A percentile compares a stretch with the other conserved stretches of the same genome.
Evolutionary conservation across 2,888 invertebrate species (phyloP).

Genomic region (Neoaliturus tenellus): DNA sequence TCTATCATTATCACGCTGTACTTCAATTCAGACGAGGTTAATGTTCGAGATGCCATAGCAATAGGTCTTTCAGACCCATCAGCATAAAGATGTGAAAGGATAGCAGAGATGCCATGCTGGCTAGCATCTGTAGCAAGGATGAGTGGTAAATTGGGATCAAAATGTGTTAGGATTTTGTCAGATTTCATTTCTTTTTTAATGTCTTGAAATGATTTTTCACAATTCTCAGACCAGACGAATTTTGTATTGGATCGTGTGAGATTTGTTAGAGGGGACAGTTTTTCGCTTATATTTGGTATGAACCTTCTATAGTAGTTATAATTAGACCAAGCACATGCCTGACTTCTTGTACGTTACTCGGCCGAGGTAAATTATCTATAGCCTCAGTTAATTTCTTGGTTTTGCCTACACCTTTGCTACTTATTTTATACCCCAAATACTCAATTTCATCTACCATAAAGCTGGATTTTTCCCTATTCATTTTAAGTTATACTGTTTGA

Average conservation of each 20-base stretch:
- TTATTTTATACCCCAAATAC: neutral
- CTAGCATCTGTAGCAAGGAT: conserved; percentile 31
- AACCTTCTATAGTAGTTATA: neutral
- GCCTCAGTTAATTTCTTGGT: neutral
- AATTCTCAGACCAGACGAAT: neutral
- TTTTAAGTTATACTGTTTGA: neutral
- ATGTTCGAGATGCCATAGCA: too few relatives aligned
- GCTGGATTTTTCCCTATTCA: neutral
- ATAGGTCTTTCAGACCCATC: too few relatives aligned
- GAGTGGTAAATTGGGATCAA: conserved; percentile 43
- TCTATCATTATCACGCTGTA: too few relatives aligned
- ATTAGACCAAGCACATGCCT: neutral
- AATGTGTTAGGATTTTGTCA: neutral
- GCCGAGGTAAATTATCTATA: neutral
- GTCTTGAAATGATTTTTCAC: neutral
- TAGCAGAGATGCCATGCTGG: too few relatives aligned
- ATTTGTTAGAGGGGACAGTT: neutral
- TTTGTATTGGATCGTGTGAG: neutral
- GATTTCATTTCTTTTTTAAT: neutral
- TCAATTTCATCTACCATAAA: neutral
- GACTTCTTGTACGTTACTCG: neutral
- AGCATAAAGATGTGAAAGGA: too few relatives aligned
- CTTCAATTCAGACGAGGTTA: too few relatives aligned
- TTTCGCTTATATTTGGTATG: neutral
- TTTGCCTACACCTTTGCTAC: neutral